Evolutionary conservation across 1,140 invertebrate species (phyloP).

Genomic region (Contarinia nasturtii): DNA sequence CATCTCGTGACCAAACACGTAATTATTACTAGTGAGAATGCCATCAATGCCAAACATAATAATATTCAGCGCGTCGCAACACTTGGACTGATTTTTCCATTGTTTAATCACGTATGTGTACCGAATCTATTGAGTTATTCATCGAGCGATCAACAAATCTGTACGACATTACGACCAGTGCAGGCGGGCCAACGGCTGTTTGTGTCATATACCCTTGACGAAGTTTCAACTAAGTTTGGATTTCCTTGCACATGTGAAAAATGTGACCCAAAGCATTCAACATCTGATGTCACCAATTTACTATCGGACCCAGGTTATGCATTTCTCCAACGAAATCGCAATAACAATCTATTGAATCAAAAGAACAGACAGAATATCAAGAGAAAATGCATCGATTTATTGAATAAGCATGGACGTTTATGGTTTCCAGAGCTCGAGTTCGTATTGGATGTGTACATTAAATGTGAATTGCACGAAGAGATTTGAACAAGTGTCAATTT

Average conservation of each 20-base stretch:
- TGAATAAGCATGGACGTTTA: no score
- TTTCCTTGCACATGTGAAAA: neutral
- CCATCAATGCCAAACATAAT: neutral
- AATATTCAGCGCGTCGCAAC: neutral
- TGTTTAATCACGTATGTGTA: conserved; percentile 19
- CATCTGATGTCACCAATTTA: neutral
- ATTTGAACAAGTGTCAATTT: no score
- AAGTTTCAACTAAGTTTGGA: neutral
- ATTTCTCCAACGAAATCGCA: neutral
- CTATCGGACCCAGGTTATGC: neutral
- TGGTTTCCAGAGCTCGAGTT: no score
- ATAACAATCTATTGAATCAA: no score
- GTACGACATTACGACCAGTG: neutral
- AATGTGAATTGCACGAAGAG: no score
- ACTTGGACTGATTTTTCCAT: neutral
- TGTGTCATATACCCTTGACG: neutral
- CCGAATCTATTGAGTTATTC: neutral
- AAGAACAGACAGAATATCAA: no score
- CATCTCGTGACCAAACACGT: neutral
- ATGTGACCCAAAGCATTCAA: neutral
- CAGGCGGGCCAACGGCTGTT: neutral
- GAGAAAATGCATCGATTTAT: no score
- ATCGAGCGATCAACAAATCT: no score
- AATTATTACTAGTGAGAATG: neutral
- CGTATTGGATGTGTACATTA: no score